A percentile compares a stretch with the other conserved stretches of the same genome.
Evolutionary conservation across 2,113 vertebrate genomes (phyloP).

Genomic region (Vulpes vulpes): DNA sequence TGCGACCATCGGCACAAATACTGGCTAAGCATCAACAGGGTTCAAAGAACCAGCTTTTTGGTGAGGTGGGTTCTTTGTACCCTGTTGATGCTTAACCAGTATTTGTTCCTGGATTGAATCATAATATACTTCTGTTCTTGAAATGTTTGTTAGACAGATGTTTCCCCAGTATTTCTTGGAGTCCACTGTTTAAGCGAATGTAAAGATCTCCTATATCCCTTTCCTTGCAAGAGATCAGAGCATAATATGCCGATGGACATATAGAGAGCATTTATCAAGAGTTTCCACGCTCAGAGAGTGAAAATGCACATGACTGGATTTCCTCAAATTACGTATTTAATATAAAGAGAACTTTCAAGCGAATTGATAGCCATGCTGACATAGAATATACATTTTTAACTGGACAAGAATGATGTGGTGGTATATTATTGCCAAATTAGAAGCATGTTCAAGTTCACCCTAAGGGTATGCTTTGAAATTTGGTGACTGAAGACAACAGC

Average conservation of each 20-base stretch:
- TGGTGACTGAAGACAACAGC: background rate
- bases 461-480: background rate
- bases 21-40: too few relatives aligned
- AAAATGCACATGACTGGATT: background rate
- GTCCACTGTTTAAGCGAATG: background rate
- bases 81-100: background rate
- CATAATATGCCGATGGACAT: too few relatives aligned
- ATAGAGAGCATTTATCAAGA: background rate
- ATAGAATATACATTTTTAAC: background rate
- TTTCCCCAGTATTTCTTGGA: background rate
- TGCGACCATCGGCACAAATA: accelerated
- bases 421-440: background rate
- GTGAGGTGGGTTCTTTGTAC: background rate
- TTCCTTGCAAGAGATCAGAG: background rate
- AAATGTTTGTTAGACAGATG: accelerated
- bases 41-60: background rate
- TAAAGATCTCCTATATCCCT: background rate
- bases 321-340: background rate
- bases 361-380: background rate
- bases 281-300: background rate
- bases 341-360: background rate
- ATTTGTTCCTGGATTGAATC: background rate
- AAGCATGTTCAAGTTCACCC: background rate
- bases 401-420: background rate
- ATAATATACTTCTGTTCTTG: background rate